Evolutionary conservation across 2,888 invertebrate species (phyloP).

Genomic region (Ctena decussata): DNA sequence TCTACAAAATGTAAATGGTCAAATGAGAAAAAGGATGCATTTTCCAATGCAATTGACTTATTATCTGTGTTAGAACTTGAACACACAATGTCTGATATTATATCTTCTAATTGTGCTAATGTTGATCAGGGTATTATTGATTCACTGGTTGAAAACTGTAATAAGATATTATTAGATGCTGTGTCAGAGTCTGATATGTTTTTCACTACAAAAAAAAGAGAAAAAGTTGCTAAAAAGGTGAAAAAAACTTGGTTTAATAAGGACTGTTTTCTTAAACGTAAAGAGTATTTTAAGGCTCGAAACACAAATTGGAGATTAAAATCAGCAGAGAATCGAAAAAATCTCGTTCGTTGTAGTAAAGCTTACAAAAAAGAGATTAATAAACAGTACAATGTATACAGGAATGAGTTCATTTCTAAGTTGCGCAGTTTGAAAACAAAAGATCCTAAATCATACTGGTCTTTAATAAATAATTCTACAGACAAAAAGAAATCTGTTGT

Average conservation of each 20-base stretch:
- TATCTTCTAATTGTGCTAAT: not conserved
- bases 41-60: not conserved
- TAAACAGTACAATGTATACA: not conserved
- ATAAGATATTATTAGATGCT: not conserved
- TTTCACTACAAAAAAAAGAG: not conserved
- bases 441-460: conserved; percentile 1
- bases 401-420: not conserved
- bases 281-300: not conserved
- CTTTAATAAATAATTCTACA: not conserved
- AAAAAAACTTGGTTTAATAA: not conserved
- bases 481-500: not conserved
- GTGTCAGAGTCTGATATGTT: not conserved
- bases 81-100: not conserved
- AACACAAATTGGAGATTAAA: not conserved
- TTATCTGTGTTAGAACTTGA: not conserved
- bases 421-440: not conserved
- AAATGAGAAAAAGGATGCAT: not conserved
- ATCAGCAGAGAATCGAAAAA: not conserved
- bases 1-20: conserved; percentile 2
- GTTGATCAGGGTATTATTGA: conserved; percentile 1
- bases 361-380: conserved; percentile 1
- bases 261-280: not conserved
- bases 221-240: not conserved
- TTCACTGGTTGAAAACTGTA: not conserved
- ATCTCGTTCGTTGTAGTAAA: not conserved